phyloP scores from a whole-genome alignment of 2,888 invertebrate species.

The Tortrix viridana region DNA sequence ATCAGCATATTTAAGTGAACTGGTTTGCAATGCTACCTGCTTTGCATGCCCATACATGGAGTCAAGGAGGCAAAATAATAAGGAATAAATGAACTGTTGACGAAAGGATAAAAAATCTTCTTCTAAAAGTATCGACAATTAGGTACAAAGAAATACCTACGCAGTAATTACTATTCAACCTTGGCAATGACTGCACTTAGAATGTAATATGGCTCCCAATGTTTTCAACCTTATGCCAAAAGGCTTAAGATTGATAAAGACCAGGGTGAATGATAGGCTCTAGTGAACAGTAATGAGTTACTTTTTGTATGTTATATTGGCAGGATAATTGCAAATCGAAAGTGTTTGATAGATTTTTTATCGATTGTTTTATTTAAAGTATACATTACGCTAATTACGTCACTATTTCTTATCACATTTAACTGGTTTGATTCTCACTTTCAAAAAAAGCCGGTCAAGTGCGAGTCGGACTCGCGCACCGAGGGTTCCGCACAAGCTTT shows the following conservation, averaged over 20 bases:
- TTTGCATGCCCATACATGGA: too few species aligned
- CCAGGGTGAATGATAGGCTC: constrained; percentile 2
- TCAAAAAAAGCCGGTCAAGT: too few species aligned
- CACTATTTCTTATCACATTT: too few species aligned
- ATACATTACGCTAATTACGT: constrained; percentile 9
- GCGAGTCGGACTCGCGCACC: too few species aligned
- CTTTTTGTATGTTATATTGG: constrained; percentile 23
- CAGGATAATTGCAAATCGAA: constrained; percentile 32
- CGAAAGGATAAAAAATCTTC: constrained; percentile 14
- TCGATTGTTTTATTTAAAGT: constrained; percentile 21
- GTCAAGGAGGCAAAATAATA: not conserved
- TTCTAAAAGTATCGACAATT: constrained; percentile 28
- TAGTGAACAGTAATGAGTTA: constrained; percentile 17
- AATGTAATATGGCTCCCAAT: constrained; percentile 12
- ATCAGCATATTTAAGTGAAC: too few species aligned
- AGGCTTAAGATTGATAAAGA: constrained; percentile 1
- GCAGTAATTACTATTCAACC: constrained; percentile 43
- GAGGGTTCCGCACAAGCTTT: too few species aligned
- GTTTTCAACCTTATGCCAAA: not conserved
- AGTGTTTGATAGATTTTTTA: constrained; percentile 32
- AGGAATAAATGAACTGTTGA: not conserved
- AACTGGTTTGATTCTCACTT: too few species aligned
- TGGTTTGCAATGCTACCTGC: too few species aligned
- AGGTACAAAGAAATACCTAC: constrained; percentile 26
- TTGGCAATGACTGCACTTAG: constrained; percentile 53